A percentile compares a stretch with the other conserved stretches of the same genome.
These are phyloP conservation scores for Pangasius mekongensis DNA, from an alignment of 2,797 vertebrate genomes.

Conservation along the genomic window DNA sequence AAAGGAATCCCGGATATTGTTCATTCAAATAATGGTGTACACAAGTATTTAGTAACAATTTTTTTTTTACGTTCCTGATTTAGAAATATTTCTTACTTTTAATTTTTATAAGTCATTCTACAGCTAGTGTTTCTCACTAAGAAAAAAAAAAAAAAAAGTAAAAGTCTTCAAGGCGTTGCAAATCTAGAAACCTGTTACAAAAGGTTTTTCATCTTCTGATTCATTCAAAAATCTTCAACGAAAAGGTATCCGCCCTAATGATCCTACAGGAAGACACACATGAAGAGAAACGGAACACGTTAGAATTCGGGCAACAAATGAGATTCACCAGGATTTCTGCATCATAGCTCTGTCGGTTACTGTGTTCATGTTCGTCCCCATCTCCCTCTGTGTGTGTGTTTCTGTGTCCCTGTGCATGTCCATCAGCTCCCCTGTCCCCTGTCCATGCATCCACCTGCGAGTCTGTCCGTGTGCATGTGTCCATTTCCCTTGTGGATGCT, in stretches of 20 bases:
- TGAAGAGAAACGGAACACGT: neutral
- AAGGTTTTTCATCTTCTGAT: slow-evolving; percentile 84
- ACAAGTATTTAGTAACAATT: slow-evolving; percentile 93
- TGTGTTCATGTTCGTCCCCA: neutral
- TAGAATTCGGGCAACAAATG: no score
- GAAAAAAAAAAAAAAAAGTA: slow-evolving; percentile 93
- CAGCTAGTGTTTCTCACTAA: slow-evolving; percentile 97
- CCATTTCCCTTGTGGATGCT: neutral
- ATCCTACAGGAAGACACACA: slow-evolving; percentile 77
- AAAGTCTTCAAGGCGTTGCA: slow-evolving; percentile 95
- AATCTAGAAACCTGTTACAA: slow-evolving; percentile 95
- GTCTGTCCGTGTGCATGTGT: neutral
- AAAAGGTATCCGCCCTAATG: slow-evolving; percentile 85
- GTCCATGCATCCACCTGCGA: neutral
- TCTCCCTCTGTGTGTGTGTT: neutral
- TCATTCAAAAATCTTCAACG: slow-evolving; percentile 80
- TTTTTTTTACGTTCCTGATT: slow-evolving; percentile 85
- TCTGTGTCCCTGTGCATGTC: neutral
- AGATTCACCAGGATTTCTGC: neutral
- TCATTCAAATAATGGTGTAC: slow-evolving; percentile 88
- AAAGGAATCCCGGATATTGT: slow-evolving; percentile 80
- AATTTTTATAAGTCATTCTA: slow-evolving; percentile 93
- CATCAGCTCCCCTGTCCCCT: neutral
- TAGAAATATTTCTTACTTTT: slow-evolving; percentile 85
- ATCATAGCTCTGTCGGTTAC: no score